These are phyloP conservation scores for Sphaeramia orbicularis DNA, from an alignment of 2,797 vertebrate genomes.

Conservation along the genomic window DNA sequence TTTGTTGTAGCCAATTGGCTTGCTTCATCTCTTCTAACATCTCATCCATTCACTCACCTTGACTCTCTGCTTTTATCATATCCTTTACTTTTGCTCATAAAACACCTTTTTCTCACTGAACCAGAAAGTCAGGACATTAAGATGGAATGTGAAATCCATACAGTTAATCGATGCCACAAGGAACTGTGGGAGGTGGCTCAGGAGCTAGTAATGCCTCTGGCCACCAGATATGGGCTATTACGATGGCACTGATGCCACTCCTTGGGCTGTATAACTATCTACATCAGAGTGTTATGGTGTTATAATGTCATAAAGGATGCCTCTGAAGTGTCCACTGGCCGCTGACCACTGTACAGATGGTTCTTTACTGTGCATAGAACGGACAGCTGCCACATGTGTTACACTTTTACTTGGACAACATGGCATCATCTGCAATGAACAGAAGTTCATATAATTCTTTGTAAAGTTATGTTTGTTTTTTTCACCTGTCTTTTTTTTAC, in stretches of 20 bases:
- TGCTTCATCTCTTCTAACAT: slow-evolving; percentile 4
- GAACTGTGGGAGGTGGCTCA: slow-evolving; percentile 16
- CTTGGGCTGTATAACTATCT: slow-evolving; percentile 19
- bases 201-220: slow-evolving; percentile 1
- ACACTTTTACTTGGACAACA: slow-evolving; percentile 23
- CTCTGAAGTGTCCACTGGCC: slow-evolving; percentile 36
- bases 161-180: slow-evolving; percentile 9
- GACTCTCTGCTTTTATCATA: slow-evolving; percentile 9
- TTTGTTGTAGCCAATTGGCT: slow-evolving; percentile 8
- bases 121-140: not conserved
- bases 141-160: slow-evolving; percentile 22
- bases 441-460: slow-evolving; percentile 31
- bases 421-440: slow-evolving; percentile 25
- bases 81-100: slow-evolving; percentile 7
- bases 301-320: slow-evolving; percentile 33
- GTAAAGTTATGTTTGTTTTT: slow-evolving; percentile 5
- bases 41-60: slow-evolving; percentile 10
- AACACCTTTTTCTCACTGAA: slow-evolving; percentile 12
- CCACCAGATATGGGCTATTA: slow-evolving; percentile 6
- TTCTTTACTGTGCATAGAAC: slow-evolving; percentile 26
- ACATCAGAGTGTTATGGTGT: slow-evolving; percentile 34
- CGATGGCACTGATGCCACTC: slow-evolving; percentile 11
- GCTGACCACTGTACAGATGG: slow-evolving; percentile 42
- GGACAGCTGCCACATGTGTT: slow-evolving; percentile 44
- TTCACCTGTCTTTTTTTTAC: not conserved